These are phyloP conservation scores for Vireo griseus DNA, from an alignment of 2,797 vertebrate species.

Conservation along the genomic window DNA sequence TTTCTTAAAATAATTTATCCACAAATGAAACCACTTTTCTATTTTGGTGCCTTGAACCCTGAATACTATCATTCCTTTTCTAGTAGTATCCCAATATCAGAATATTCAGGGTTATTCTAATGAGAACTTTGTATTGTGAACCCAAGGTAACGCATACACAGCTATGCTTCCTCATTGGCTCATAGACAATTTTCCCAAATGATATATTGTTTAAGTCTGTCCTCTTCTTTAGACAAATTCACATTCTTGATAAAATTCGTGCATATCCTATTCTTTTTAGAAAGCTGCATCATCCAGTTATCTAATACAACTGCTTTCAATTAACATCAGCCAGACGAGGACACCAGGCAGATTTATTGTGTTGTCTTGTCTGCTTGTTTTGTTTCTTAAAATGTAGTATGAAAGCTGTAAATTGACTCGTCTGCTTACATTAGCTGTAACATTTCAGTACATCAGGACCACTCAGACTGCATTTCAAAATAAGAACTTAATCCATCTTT, in stretches of 20 bases:
- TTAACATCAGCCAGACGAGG: slow-evolving; percentile 31
- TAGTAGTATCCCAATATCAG: background rate
- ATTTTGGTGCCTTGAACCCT: background rate
- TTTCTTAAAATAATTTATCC: background rate
- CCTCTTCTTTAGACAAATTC: background rate
- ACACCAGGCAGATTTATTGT: slow-evolving; percentile 42
- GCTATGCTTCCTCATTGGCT: background rate
- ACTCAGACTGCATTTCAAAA: slow-evolving; percentile 41
- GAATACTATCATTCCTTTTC: background rate
- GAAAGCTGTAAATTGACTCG: slow-evolving; percentile 66
- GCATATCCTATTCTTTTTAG: background rate
- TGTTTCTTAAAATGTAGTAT: slow-evolving; percentile 51
- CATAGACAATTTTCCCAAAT: background rate
- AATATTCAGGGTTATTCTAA: background rate
- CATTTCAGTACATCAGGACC: slow-evolving; percentile 27
- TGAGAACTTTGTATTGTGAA: background rate
- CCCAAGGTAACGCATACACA: background rate
- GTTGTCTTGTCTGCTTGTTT: slow-evolving; percentile 34
- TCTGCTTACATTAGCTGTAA: slow-evolving; percentile 58
- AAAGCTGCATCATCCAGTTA: slow-evolving; percentile 11
- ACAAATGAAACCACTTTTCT: background rate
- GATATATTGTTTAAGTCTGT: background rate
- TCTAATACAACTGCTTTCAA: slow-evolving; percentile 25
- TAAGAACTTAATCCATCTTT: slow-evolving; percentile 24
- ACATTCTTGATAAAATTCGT: background rate